Evolutionary conservation across 1,140 invertebrate species (phyloP).

Genomic region (Psilanteris sp.): DNA sequence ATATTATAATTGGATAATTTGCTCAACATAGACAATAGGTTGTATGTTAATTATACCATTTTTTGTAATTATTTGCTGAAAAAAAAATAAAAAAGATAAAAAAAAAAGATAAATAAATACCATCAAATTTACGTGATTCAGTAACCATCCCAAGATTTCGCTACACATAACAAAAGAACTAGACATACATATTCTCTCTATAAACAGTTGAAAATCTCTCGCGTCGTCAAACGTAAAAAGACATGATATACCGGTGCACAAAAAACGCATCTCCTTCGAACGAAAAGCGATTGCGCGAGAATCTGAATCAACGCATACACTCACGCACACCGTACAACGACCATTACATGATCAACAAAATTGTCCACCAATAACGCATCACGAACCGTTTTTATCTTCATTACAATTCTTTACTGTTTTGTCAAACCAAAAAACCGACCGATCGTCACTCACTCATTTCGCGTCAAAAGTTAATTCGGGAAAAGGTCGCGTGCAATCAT

Average conservation of each 20-base stretch:
- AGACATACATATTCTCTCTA: constrained; percentile 33
- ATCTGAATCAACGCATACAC: constrained; percentile 16
- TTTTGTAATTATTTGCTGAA: no score
- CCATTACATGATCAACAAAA: constrained; percentile 52
- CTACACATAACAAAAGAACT: constrained; percentile 40
- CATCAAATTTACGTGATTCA: no score
- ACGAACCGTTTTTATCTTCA: constrained; percentile 5
- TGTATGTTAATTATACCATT: no score
- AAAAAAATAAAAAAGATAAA: no score
- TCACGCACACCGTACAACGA: constrained; percentile 44
- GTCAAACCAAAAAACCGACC: constrained; percentile 12
- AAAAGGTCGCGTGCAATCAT: neutral
- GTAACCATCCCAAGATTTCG: constrained; percentile 3
- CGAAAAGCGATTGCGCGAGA: constrained; percentile 16
- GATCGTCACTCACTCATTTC: constrained; percentile 2
- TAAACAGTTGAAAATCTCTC: constrained; percentile 8
- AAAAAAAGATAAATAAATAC: no score
- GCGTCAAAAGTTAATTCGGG: neutral
- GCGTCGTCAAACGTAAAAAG: constrained; percentile 28
- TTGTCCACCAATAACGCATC: constrained; percentile 17
- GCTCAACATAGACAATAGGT: no score
- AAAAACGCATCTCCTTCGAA: constrained; percentile 28
- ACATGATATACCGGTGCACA: constrained; percentile 20
- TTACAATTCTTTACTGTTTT: constrained; percentile 22
- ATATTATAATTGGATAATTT: no score